Evolutionary conservation across 1,140 invertebrate genomes (phyloP).

Genomic region (Dendroctonus valens): DNA sequence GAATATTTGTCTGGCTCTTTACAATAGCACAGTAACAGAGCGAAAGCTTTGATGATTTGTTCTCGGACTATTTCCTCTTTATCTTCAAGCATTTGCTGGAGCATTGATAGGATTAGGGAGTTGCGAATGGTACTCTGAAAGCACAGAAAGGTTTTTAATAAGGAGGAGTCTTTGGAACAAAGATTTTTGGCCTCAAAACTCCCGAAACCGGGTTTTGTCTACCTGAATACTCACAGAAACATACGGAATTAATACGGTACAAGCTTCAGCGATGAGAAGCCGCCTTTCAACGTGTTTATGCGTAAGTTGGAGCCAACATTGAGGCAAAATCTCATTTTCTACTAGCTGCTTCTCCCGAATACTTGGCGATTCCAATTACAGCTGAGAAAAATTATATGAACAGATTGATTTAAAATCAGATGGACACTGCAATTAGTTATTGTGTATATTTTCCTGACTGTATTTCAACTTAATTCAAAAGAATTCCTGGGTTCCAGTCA

Average conservation of each 20-base stretch:
- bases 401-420: no score
- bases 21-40: conserved; percentile 64
- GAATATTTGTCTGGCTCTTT: conserved; percentile 69
- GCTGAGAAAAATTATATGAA: conserved; percentile 47
- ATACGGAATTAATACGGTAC: conserved; percentile 69
- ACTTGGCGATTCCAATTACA: conserved; percentile 62
- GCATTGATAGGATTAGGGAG: conserved; percentile 71
- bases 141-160: background rate
- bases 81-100: conserved; percentile 76
- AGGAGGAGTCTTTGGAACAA: background rate
- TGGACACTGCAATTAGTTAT: no score
- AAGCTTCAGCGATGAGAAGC: conserved; percentile 71
- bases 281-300: conserved; percentile 71
- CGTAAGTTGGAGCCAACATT: conserved; percentile 77
- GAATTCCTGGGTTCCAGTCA: no score
- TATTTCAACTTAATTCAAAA: no score
- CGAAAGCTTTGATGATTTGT: conserved; percentile 63
- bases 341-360: conserved; percentile 57
- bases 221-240: conserved; percentile 39
- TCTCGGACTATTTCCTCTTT: conserved; percentile 65
- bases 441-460: no score
- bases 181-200: background rate
- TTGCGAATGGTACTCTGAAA: conserved; percentile 60
- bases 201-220: background rate
- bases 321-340: conserved; percentile 69